A percentile compares a stretch with the other conserved stretches of the same genome.
These are phyloP conservation scores for Euschistus heros DNA, from an alignment of 1,140 invertebrate species.

Conservation along the genomic window DNA sequence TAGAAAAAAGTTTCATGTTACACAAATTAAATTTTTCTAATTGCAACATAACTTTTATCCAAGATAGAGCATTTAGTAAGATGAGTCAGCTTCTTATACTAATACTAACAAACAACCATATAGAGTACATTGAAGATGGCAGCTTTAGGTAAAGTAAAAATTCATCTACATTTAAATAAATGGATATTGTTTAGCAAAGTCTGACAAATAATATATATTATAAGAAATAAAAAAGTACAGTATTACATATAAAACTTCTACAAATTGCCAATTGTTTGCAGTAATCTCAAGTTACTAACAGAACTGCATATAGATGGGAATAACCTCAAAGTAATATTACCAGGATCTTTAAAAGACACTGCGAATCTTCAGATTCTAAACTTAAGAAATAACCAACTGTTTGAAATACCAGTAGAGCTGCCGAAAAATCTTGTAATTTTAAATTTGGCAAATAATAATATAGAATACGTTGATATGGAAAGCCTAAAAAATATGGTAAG, in stretches of 20 bases:
- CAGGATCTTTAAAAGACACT: not conserved
- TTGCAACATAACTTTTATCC: too few relatives aligned
- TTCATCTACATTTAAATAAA: too few relatives aligned
- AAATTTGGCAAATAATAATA: not conserved
- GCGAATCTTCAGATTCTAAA: not conserved
- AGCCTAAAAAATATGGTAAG: not conserved
- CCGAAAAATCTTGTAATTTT: not conserved
- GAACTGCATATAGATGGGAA: not conserved
- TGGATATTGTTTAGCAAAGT: too few relatives aligned
- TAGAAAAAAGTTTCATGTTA: too few relatives aligned
- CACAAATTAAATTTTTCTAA: too few relatives aligned
- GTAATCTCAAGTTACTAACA: not conserved
- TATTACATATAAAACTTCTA: too few relatives aligned
- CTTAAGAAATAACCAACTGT: not conserved
- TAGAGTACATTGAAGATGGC: not conserved
- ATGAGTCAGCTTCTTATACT: not conserved
- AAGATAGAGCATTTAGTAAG: too few relatives aligned
- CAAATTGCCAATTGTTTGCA: not conserved
- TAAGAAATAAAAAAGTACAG: too few relatives aligned
- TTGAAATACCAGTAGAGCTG: not conserved
- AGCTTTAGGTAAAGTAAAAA: not conserved
- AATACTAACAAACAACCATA: constrained; percentile 3
- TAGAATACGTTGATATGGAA: not conserved
- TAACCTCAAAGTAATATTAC: not conserved
- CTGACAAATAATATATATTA: too few relatives aligned